Evolutionary conservation across 2,797 vertebrate species (phyloP), one percentile per base, ranked within the genome.

Genomic region (Knipowitschia caucasica): DNA sequence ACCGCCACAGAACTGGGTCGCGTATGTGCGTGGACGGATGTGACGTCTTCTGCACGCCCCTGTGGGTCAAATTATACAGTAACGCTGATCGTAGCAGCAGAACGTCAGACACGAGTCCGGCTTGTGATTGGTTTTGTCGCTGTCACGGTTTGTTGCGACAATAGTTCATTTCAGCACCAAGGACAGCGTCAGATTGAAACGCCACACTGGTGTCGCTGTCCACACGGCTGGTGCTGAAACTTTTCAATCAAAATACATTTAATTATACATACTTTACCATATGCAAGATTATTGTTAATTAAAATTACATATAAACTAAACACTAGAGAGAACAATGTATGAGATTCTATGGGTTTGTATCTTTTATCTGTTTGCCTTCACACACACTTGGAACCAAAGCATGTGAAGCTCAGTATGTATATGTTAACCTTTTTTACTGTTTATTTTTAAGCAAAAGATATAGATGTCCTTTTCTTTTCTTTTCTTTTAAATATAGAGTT

Each of bases 81-180:
- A 18, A n/a, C 9, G 35, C 27, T 25, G 4, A 25, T 15, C 11
- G 11, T 17, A 18, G 9, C 8, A 3, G 9, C 15, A 25, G 18
- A 24, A 38, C 17, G 12, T 36, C 8, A 25, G 23, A 25, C 36
- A 51, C 24, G 4, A 25, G 7, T 26, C 7, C 10, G 45, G 23
- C 17, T 15, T 18, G 6, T 8, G 8, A 1, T 8, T 26, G 6
- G 3, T 42, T 15, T 15, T 36, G 20, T 26, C 11, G 27, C 44
- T 44, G 58, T 36, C 26, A 14, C 30, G 7, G 29, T 27, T n/a
- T 51, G 20, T 27, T 46, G 25, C 15, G 35, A 50, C 47, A 4
- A 3, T 17, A 4, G 29, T 30, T 43, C 26, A 7, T 11, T 82
- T 88, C 86, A 88, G 88, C 59, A 89, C 89, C 85, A 52, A 17